Evolutionary conservation across 2,797 vertebrate genomes (phyloP).

Genomic region (Enteromius trimaculatus): DNA sequence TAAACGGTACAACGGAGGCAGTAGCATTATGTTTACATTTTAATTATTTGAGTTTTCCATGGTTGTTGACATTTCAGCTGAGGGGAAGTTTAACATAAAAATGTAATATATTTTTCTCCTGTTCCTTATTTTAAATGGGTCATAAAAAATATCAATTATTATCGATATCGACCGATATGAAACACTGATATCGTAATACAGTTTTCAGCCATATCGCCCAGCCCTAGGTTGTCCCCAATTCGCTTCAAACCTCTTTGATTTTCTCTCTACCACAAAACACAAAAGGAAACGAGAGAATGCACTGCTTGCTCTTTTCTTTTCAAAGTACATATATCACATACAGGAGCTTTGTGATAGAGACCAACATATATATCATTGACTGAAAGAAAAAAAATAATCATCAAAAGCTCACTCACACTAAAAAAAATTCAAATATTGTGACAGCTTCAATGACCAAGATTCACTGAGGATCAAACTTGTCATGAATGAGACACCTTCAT

Average conservation of each 20-base stretch:
- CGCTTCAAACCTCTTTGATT: neutral
- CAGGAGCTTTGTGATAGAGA: neutral
- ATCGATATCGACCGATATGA: no score
- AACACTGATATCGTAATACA: no score
- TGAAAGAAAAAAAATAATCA: neutral
- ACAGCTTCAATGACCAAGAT: neutral
- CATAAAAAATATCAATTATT: no score
- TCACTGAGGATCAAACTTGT: neutral
- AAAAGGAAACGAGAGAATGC: slow-evolving; percentile 6
- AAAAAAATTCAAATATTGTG: neutral
- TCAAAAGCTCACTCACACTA: neutral
- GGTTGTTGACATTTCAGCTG: no score
- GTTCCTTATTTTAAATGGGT: no score
- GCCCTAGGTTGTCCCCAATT: neutral
- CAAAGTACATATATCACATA: neutral
- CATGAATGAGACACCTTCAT: neutral
- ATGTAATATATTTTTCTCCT: no score
- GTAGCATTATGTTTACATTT: no score
- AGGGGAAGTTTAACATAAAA: no score
- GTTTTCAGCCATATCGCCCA: no score
- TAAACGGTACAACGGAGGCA: no score
- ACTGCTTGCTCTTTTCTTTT: neutral
- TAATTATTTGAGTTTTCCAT: no score
- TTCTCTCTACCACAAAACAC: neutral
- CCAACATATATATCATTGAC: neutral